Percentiles rank a stretch among this genome's conserved stretches.
phyloP scores from a whole-genome alignment of 2,113 vertebrate species.

The Gymnorhina tibicen region DNA sequence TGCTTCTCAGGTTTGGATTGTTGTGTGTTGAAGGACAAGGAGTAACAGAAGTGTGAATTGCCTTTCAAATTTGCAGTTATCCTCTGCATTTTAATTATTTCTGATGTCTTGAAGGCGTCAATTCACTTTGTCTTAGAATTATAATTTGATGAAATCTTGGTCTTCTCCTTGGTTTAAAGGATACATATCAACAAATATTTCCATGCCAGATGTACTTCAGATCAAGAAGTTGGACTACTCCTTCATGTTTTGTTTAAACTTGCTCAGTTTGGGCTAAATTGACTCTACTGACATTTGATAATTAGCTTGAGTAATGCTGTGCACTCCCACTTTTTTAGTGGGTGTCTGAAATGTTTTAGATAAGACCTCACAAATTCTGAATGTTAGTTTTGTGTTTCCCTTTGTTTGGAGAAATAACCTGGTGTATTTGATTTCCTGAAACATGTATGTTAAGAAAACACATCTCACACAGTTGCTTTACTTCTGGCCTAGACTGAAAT shows the following conservation, averaged over 20 bases:
- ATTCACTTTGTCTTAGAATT: background rate
- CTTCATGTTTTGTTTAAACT: background rate
- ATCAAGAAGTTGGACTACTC: background rate
- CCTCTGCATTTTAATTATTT: background rate
- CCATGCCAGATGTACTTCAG: background rate
- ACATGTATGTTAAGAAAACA: background rate
- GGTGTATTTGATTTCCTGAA: background rate
- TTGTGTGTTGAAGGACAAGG: background rate
- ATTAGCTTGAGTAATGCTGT: background rate
- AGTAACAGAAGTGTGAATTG: background rate
- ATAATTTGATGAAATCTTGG: background rate
- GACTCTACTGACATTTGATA: background rate
- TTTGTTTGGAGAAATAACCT: background rate
- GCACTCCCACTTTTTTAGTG: background rate
- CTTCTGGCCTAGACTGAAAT: background rate
- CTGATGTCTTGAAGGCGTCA: background rate
- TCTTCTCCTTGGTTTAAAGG: background rate
- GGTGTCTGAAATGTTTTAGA: background rate
- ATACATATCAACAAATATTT: background rate
- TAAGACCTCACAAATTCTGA: background rate
- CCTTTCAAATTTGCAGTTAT: background rate
- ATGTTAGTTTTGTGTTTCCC: background rate
- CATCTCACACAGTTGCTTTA: background rate
- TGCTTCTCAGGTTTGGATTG: background rate
- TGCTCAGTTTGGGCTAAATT: background rate